Conservation (phyloP, 2,113 vertebrate genomes). For the Montifringilla adamsi region DNA sequence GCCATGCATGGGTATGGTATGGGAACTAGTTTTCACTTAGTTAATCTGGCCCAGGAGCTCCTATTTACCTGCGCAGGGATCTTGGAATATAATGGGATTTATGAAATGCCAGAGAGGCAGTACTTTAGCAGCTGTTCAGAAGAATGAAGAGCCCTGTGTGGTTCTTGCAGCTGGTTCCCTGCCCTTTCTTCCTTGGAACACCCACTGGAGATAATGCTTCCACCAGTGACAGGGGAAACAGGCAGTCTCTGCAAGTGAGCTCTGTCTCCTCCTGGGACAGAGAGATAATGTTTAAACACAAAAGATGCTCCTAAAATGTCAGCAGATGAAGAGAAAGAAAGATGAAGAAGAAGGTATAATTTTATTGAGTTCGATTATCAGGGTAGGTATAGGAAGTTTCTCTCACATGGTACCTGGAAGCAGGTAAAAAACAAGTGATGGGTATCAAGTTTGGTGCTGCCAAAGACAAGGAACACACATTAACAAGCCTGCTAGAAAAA, state of each 20-base stretch:
- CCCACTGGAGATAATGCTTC: neutral
- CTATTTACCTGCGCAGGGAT: neutral
- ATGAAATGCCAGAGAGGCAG: neutral
- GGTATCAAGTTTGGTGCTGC: neutral
- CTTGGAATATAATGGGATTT: neutral
- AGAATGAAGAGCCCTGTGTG: neutral
- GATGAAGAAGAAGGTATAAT: neutral
- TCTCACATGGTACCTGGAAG: neutral
- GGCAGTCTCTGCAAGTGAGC: neutral
- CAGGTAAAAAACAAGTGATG: neutral
- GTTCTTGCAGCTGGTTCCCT: neutral
- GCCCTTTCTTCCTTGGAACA: neutral
- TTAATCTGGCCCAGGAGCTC: neutral
- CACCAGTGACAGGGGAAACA: neutral
- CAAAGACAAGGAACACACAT: neutral
- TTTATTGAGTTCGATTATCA: neutral
- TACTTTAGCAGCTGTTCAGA: neutral
- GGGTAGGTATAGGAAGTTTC: neutral
- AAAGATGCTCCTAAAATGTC: neutral
- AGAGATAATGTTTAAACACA: neutral
- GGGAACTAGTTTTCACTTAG: neutral
- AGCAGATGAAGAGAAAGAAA: neutral
- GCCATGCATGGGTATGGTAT: neutral
- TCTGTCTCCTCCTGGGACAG: neutral
- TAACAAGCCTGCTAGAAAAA: neutral